Base-by-base conservation (phyloP, 92 coral and sea anemone species). In the Umimayanthus chanpuru region DNA sequence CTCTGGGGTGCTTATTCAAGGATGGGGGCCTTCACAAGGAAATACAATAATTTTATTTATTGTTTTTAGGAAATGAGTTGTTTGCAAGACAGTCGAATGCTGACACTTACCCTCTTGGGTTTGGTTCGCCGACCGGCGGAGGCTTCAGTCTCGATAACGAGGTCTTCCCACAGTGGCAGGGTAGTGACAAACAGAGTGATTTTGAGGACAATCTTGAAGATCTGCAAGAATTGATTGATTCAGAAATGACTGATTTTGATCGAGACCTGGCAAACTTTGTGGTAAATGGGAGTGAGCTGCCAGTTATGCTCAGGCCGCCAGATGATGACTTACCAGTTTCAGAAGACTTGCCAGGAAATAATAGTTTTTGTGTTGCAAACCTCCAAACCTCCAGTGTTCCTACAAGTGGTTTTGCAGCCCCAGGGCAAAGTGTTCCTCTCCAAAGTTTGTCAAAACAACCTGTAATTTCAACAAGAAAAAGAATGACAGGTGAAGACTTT, bases 131-230 rank as follows among this genome's bases (percentile, higher is more conserved):
- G 9, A 70, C 39, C 56, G 11, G 77, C 26, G 87, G 77, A 44
- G 87, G 87, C 29, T 25, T 43, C 43, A 71, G 47, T 71, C 14
- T 83, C 28, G 87, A 83, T 70, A 83, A 83, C 9, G 87, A 83
- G 0, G 87, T 83, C 43, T 83, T 83, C 41, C 36, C 76, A 44
- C 77, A 67, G 30, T 83, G 77, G 87, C 87, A 70, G 40, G 87
- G 87, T 53, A 83, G 87, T 70, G 87, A 83, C 36, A 83, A 67
- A 12, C 87, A 83, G 36, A 83, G 87, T 83, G 87, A 83, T 70
- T 43, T 70, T 3, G 87, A 83, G 44, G 87, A 83, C 38, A 83
- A 83, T 49, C 87, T 83, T 70, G 87, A 83, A 43, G 87, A 83
- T 73, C 61, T 83, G 28, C 87, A 83, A 44, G 87, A 83, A 9